phyloP scores from a whole-genome alignment of 1,140 invertebrate genomes.

The Papilio polyxenes region DNA sequence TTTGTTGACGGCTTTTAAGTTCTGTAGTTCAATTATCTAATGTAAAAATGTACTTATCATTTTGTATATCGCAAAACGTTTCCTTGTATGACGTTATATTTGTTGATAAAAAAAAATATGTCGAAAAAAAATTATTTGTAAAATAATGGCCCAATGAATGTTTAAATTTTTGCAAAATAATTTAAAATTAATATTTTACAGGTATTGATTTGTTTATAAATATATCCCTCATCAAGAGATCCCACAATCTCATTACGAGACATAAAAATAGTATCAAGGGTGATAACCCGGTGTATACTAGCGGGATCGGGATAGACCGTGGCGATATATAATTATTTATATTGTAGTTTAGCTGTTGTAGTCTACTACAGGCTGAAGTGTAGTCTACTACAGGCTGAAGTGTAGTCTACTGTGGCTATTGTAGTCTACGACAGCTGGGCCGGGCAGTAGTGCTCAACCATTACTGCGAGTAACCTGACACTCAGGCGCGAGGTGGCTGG shows the following conservation, averaged over 20 bases:
- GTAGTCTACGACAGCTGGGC: conserved; percentile 46
- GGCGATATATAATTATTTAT: conserved; percentile 47
- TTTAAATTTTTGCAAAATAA: conserved; percentile 43
- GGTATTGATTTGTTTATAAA: conserved; percentile 54
- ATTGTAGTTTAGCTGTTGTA: conserved; percentile 18
- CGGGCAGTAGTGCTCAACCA: conserved; percentile 73
- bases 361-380: background rate
- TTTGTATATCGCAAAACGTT: conserved; percentile 28
- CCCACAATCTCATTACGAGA: conserved; percentile 57
- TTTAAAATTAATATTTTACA: conserved; percentile 60
- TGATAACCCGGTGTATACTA: conserved; percentile 68
- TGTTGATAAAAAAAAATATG: too few relatives aligned
- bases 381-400: background rate
- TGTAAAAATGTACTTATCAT: background rate
- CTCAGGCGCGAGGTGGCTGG: conserved; percentile 64
- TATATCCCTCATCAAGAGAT: conserved; percentile 67
- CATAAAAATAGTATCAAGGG: conserved; percentile 75
- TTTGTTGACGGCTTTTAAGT: background rate
- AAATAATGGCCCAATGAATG: conserved; percentile 5
- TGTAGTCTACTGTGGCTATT: conserved; percentile 50
- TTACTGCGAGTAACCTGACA: conserved; percentile 69
- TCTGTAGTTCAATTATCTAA: background rate
- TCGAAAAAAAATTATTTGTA: too few relatives aligned
- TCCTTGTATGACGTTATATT: conserved; percentile 31
- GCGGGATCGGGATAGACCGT: conserved; percentile 63